Percentiles rank a stretch among this genome's conserved stretches.
phyloP scores from a whole-genome alignment of 2,888 invertebrate species.

The Amphipoea oculea region DNA sequence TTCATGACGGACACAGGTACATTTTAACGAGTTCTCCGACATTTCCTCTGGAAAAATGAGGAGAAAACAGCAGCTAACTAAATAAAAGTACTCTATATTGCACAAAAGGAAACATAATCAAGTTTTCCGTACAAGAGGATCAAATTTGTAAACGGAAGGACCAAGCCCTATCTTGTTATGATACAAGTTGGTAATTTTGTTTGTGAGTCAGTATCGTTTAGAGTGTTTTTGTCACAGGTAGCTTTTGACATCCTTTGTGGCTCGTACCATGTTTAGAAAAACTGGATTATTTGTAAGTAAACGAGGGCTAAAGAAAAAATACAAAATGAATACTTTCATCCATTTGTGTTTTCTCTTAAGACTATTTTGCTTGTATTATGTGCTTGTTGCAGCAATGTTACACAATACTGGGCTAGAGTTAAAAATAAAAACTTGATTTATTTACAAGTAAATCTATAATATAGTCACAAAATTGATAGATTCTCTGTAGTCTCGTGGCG shows the following conservation, averaged over 20 bases:
- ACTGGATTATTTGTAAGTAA: background rate
- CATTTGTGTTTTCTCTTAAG: background rate
- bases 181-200: constrained; percentile 56
- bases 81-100: constrained; percentile 7
- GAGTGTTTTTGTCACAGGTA: constrained; percentile 18
- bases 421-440: background rate
- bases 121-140: constrained; percentile 47
- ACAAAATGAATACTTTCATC: background rate
- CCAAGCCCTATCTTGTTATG: constrained; percentile 47
- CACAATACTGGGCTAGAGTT: no score
- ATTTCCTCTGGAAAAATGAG: constrained; percentile 24
- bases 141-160: constrained; percentile 57
- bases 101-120: constrained; percentile 33
- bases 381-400: background rate
- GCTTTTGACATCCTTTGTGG: constrained; percentile 17
- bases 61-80: constrained; percentile 12
- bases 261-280: constrained; percentile 6
- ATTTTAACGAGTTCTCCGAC: background rate
- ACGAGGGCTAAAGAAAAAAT: background rate
- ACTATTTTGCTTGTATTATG: background rate
- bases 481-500: no score
- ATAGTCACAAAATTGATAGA: background rate
- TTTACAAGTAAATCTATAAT: background rate
- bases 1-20: background rate
- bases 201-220: constrained; percentile 34